Conservation (phyloP, 2,797 vertebrate species). For the Enteromius anoplus region DNA sequence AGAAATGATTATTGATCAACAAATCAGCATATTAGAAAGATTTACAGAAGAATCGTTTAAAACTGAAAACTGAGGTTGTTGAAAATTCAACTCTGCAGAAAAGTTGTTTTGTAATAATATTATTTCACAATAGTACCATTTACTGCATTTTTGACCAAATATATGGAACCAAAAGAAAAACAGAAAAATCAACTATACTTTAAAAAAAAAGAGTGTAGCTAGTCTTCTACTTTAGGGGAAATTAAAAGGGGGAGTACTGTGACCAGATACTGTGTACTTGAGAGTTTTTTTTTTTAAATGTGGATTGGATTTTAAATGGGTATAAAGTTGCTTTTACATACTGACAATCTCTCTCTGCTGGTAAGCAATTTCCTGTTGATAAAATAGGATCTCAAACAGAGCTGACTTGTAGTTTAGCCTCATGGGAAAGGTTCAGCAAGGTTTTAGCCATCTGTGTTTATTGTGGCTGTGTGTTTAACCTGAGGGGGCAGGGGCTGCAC, state of each 20-base stretch:
- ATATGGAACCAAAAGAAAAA: neutral
- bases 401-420: constrained; percentile 6
- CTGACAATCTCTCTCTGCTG: neutral
- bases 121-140: neutral
- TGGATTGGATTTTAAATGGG: neutral
- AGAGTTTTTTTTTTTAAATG: neutral
- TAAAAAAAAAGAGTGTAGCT: neutral
- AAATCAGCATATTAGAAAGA: too few relatives aligned
- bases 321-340: neutral
- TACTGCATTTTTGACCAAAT: neutral
- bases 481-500: neutral
- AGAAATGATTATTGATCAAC: too few relatives aligned
- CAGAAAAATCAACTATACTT: neutral
- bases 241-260: neutral
- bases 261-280: neutral
- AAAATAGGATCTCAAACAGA: constrained; percentile 4
- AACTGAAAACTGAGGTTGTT: too few relatives aligned
- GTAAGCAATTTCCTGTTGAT: neutral
- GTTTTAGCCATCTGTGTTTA: constrained; percentile 24
- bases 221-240: neutral
- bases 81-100: too few relatives aligned
- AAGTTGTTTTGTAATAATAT: neutral
- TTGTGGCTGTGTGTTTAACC: constrained; percentile 37
- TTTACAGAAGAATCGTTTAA: too few relatives aligned
- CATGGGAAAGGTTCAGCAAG: constrained; percentile 5